phyloP scores from a whole-genome alignment of 2,888 invertebrate species.

The Entomobrya multifasciata region DNA sequence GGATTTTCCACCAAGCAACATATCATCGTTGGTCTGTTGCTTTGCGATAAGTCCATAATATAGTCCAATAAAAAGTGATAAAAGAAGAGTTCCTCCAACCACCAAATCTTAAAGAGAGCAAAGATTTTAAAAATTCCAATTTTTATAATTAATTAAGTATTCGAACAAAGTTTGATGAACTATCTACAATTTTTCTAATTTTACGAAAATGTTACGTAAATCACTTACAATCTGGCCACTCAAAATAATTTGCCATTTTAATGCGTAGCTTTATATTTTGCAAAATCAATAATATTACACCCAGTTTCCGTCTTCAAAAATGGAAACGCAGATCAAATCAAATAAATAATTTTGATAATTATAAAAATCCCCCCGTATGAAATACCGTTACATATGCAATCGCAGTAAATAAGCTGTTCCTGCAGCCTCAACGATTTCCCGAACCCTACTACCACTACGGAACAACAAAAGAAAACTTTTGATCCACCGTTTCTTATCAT shows the following conservation, averaged over 20 bases:
- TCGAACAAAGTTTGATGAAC: too few relatives aligned
- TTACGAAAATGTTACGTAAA: too few relatives aligned
- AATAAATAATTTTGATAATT: not conserved
- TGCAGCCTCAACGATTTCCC: constrained; percentile 1
- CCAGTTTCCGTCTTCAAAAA: not conserved
- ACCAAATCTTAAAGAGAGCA: constrained; percentile 65
- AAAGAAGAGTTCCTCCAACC: constrained; percentile 75
- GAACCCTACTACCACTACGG: constrained; percentile 20
- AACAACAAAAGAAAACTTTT: constrained; percentile 42
- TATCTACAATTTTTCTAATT: too few relatives aligned
- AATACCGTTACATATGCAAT: not conserved
- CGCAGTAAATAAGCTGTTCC: not conserved
- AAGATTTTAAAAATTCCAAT: not conserved
- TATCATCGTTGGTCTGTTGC: constrained; percentile 77
- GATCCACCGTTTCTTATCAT: constrained; percentile 35
- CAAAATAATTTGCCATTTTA: constrained; percentile 68
- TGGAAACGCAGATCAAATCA: not conserved
- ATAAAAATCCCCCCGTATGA: not conserved
- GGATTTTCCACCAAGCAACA: constrained; percentile 77
- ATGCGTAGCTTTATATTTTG: too few relatives aligned
- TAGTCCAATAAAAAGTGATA: constrained; percentile 77
- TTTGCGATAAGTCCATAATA: constrained; percentile 77
- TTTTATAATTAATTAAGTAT: too few relatives aligned
- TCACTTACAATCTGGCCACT: constrained; percentile 75
- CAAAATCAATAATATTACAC: too few relatives aligned